Evolutionary conservation across 2,113 vertebrate species (phyloP).

Genomic region (Blennius ocellaris): DNA sequence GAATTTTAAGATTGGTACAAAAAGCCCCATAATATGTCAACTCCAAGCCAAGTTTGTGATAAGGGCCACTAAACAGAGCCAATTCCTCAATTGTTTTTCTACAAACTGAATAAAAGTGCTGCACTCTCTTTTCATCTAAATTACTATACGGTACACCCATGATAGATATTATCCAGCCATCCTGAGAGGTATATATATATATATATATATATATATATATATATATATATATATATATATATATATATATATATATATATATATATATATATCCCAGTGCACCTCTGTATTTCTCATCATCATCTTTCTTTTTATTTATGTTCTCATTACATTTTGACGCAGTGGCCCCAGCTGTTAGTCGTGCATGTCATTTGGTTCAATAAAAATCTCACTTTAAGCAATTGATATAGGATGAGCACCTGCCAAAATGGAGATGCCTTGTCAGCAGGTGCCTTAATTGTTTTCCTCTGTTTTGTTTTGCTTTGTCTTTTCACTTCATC

Average conservation of each 20-base stretch:
- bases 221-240: too few relatives aligned
- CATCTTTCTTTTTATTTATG: conserved; percentile 55
- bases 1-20: background rate
- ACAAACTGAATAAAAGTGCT: background rate
- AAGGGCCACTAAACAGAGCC: background rate
- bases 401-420: conserved; percentile 52
- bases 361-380: conserved; percentile 63
- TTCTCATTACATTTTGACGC: conserved; percentile 63
- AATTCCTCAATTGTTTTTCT: background rate
- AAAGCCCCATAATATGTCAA: background rate
- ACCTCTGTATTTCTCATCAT: conserved; percentile 49
- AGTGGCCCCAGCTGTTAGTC: conserved; percentile 69
- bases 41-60: background rate
- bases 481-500: conserved; percentile 30
- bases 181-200: conserved; percentile 44
- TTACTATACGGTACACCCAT: background rate
- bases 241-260: too few relatives aligned
- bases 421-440: conserved; percentile 45
- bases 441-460: conserved; percentile 43
- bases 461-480: conserved; percentile 39
- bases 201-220: too few relatives aligned
- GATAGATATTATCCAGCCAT: conserved; percentile 33
- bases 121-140: background rate
- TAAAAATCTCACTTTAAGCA: conserved; percentile 53
- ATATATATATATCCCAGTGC: conserved; percentile 42